Evolutionary conservation across 2,888 invertebrate genomes (phyloP), one percentile per base, ranked within the genome.

Genomic region (Apodemia mormo): DNA sequence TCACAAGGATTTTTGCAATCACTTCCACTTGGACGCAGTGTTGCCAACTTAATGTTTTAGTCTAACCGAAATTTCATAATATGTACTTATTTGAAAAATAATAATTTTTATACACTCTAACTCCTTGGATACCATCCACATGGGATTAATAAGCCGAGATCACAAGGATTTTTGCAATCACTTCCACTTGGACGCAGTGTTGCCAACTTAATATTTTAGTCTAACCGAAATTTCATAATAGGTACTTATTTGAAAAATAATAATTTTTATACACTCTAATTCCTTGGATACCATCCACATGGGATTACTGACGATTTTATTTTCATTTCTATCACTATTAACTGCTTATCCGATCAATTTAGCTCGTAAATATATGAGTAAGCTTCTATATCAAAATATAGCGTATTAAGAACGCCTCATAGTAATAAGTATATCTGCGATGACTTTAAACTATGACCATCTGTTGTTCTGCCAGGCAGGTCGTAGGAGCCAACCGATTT

Each of bases 91-190:
- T 49, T 49, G 49, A 49, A 49, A 49, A 49, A 14, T 14, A 49
- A 49, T 6, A 5, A 45, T 43, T 45, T 12, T 45, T 3, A 10
- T 45, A 12, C 9, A 43, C 9, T 45, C 2, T 45, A 49, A 14
- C 0, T 49, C 12, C 49, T 49, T 14, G 12, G 45, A 45, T 14
- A 14, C 6, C 22, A 22, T 22, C 22, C 22, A 22, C 22, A 22
- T 22, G 22, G 22, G 22, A 22, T 22, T 22, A 88, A 87, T 89
- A 87, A 85, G 86, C 86, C 83, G 79, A 77, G 82, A 83, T 84
- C 82, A 80, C 78, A 77, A 78, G 81, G 80, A 79, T 83, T 82
- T 82, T 81, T 76, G 76, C 71, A 72, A 76, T 75, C 75, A 75
- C 71, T 73, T 74, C 71, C 75, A 64, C 69, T 70, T 70, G 67